Percentiles rank a stretch among this genome's conserved stretches.
These are phyloP conservation scores for Periphyllus acericola DNA, from an alignment of 2,888 invertebrate species.

Conservation along the genomic window DNA sequence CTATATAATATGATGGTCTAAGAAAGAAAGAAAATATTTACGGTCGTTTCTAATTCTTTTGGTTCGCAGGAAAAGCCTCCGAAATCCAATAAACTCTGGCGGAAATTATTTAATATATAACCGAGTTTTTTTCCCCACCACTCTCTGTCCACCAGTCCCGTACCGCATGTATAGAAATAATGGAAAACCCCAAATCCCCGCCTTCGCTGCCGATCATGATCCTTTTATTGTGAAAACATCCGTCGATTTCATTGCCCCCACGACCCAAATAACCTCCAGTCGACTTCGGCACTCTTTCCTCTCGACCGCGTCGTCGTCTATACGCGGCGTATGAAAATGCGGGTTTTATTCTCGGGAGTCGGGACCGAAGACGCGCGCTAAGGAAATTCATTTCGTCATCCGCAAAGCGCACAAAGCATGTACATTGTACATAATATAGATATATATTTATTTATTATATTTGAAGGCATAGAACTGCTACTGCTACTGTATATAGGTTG, in stretches of 20 bases:
- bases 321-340: background rate
- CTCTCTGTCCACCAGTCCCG: background rate
- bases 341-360: background rate
- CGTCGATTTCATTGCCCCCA: slow-evolving; percentile 20
- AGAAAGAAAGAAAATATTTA: slow-evolving; percentile 13
- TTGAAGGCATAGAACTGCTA: background rate
- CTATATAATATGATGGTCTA: background rate
- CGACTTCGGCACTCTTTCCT: slow-evolving; percentile 7
- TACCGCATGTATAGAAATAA: slow-evolving; percentile 18
- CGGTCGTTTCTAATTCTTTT: slow-evolving; percentile 33
- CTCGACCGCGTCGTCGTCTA: background rate
- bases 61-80: slow-evolving; percentile 17
- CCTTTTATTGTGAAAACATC: slow-evolving; percentile 43
- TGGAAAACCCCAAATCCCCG: slow-evolving; percentile 38
- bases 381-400: slow-evolving; percentile 21
- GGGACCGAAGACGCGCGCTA: background rate
- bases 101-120: slow-evolving; percentile 55
- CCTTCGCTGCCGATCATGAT: background rate
- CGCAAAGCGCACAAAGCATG: background rate
- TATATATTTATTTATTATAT: too few species aligned
- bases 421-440: background rate
- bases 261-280: background rate
- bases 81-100: slow-evolving; percentile 47
- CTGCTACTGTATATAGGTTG: background rate
- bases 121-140: slow-evolving; percentile 12